A percentile compares a stretch with the other conserved stretches of the same genome.
phyloP scores from a whole-genome alignment of 1,140 invertebrate genomes.

The Leguminivora glycinivorella region DNA sequence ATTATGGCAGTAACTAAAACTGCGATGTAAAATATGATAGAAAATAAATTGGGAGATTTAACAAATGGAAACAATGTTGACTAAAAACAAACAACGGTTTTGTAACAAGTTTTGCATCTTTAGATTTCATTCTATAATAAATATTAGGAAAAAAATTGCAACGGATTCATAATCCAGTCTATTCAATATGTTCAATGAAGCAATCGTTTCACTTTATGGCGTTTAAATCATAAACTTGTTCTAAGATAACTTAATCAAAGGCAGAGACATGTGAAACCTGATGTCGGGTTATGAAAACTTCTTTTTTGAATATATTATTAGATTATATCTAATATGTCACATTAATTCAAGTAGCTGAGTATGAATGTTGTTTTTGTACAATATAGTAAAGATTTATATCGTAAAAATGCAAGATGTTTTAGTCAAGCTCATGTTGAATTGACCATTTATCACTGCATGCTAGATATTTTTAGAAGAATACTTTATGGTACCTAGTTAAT shows the following conservation, averaged over 20 bases:
- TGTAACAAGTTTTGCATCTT: no score
- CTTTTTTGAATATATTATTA: constrained; percentile 11
- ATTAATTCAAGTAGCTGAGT: constrained; percentile 8
- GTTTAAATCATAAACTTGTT: constrained; percentile 21
- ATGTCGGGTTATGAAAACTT: not conserved
- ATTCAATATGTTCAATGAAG: not conserved
- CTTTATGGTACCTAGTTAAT: no score
- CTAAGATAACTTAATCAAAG: constrained; percentile 19
- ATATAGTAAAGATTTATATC: not conserved
- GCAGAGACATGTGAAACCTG: not conserved
- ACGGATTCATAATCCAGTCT: not conserved
- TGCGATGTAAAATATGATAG: no score
- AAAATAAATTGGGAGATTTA: no score
- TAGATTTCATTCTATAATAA: no score
- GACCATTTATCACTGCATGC: not conserved
- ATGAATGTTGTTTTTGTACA: not conserved
- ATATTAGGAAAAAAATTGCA: not conserved
- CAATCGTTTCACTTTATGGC: not conserved
- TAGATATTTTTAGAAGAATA: no score
- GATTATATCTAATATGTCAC: constrained; percentile 15
- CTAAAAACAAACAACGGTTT: no score
- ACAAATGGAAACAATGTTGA: no score
- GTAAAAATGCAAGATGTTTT: not conserved
- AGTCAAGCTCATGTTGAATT: not conserved
- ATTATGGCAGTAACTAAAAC: no score